Conservation (phyloP, 2,113 vertebrate genomes). For the Chloroceryle aenea region DNA sequence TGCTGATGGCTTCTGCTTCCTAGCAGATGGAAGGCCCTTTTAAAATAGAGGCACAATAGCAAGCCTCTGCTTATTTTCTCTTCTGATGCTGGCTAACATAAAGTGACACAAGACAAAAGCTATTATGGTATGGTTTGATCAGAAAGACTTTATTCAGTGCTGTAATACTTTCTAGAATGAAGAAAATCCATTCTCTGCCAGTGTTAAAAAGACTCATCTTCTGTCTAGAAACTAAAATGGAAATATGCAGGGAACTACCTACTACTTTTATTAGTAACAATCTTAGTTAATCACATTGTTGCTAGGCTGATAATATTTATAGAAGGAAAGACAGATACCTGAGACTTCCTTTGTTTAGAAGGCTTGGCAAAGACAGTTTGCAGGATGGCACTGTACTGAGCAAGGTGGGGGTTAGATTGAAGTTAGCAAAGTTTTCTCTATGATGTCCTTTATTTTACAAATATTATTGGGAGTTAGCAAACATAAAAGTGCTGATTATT, state of each 20-base stretch:
- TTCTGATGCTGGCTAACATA: constrained; percentile 78
- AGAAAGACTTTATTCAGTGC: constrained; percentile 67
- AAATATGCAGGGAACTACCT: constrained; percentile 55
- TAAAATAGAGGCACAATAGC: constrained; percentile 90
- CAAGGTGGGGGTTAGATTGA: not conserved
- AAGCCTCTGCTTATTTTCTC: constrained; percentile 81
- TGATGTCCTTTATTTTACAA: constrained; percentile 55
- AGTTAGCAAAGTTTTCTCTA: constrained; percentile 5
- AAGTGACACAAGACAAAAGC: constrained; percentile 77
- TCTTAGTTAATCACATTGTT: constrained; percentile 50
- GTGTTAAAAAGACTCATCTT: constrained; percentile 27
- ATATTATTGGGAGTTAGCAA: constrained; percentile 44
- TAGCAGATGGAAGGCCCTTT: constrained; percentile 96
- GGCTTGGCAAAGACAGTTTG: not conserved
- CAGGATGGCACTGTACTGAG: not conserved
- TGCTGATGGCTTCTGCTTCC: constrained; percentile 91
- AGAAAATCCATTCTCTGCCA: constrained; percentile 53
- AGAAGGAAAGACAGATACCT: constrained; percentile 22
- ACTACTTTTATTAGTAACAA: constrained; percentile 53
- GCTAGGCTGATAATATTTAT: constrained; percentile 55
- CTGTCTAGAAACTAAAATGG: constrained; percentile 34
- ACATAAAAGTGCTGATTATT: constrained; percentile 60
- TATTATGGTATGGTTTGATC: constrained; percentile 76
- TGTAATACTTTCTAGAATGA: constrained; percentile 49
- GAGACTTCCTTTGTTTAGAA: constrained; percentile 39